These are phyloP conservation scores for Danaus chrysippus DNA, from an alignment of 2,888 invertebrate species.

Conservation along the genomic window DNA sequence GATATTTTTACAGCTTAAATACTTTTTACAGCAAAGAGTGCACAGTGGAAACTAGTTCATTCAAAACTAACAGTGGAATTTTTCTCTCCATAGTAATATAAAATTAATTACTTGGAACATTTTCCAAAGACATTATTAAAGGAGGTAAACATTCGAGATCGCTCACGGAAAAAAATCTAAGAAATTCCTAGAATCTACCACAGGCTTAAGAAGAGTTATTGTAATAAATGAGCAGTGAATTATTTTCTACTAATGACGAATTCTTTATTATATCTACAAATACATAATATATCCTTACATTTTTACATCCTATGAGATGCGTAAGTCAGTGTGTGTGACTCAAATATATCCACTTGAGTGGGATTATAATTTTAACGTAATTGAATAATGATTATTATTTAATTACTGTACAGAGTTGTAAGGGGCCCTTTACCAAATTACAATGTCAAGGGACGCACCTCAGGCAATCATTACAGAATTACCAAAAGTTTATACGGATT, in stretches of 20 bases:
- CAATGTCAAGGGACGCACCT: conserved; percentile 26
- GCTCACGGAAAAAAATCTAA: conserved; percentile 13
- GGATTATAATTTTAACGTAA: neutral
- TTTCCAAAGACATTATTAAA: conserved; percentile 7
- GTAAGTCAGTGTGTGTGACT: neutral
- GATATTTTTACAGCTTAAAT: neutral
- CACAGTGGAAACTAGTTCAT: conserved; percentile 3
- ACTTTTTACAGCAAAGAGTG: neutral
- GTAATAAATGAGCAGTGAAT: conserved; percentile 39
- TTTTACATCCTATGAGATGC: neutral
- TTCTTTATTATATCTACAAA: conserved; percentile 37
- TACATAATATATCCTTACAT: neutral
- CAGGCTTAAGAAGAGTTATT: conserved; percentile 42
- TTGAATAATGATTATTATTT: neutral
- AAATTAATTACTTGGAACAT: conserved; percentile 8
- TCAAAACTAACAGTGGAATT: conserved; percentile 3
- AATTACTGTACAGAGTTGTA: conserved; percentile 8
- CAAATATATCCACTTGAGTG: neutral
- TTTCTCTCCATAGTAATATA: conserved; percentile 5
- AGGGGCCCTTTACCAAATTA: conserved; percentile 20
- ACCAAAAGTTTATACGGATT: conserved; percentile 32
- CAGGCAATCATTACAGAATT: conserved; percentile 33
- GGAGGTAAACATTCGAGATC: conserved; percentile 5
- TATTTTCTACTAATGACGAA: conserved; percentile 43
- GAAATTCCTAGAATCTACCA: conserved; percentile 22